Conservation (phyloP, 2,113 vertebrate species). For the human region GRCh38 chr6:38069001-38069500, state of each 20-base stretch:
- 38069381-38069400: constrained; percentile 81
- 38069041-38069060: constrained; percentile 12
- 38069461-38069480: constrained; percentile 79
- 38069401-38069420: constrained; percentile 84
- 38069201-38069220: constrained; percentile 68
- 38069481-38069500: constrained; percentile 79
- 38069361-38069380: constrained; percentile 80
- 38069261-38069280: constrained; percentile 76
- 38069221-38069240: constrained; percentile 53
- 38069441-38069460: constrained; percentile 75
- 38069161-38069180: constrained; percentile 50
- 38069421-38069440: constrained; percentile 82
- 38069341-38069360: constrained; percentile 68
- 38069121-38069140: constrained; percentile 54
- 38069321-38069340: constrained; percentile 82
- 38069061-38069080: constrained; percentile 16
- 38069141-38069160: constrained; percentile 47
- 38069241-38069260: constrained; percentile 80
- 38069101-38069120: neutral
- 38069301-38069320: constrained; percentile 79
- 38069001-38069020: neutral
- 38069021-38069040: neutral
- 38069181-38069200: neutral
- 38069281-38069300: constrained; percentile 80
- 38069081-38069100: constrained; percentile 31